phyloP scores from a whole-genome alignment of 2,888 invertebrate genomes.

The Catocala fraxini region DNA sequence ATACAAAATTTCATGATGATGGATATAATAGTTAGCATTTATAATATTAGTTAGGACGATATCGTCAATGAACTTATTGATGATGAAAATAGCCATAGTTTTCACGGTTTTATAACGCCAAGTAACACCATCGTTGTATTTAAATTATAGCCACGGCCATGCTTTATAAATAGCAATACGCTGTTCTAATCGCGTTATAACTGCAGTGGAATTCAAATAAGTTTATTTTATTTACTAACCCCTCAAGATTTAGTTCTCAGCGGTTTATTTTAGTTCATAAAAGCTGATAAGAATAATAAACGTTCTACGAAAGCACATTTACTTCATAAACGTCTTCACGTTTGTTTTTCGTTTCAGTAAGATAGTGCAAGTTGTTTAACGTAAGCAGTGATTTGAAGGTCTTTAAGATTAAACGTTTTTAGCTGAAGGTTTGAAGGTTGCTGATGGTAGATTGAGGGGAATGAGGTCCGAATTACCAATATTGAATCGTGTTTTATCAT shows the following conservation, averaged over 20 bases:
- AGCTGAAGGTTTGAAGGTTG: too few species aligned
- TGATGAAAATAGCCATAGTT: background rate
- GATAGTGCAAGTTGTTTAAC: too few species aligned
- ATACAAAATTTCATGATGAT: too few species aligned
- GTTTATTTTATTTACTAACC: conserved; percentile 1
- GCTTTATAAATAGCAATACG: background rate
- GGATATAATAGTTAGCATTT: too few species aligned
- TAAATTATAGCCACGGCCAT: background rate
- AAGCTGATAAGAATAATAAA: conserved; percentile 1
- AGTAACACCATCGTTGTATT: background rate
- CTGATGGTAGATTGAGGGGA: too few species aligned
- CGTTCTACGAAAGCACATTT: background rate
- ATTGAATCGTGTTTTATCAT: too few species aligned
- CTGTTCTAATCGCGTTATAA: background rate
- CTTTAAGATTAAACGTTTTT: too few species aligned
- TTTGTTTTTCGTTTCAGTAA: too few species aligned
- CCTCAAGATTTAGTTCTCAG: background rate
- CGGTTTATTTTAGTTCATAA: background rate
- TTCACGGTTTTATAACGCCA: background rate
- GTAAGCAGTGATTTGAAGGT: too few species aligned
- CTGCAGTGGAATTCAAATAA: conserved; percentile 3
- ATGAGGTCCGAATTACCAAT: background rate
- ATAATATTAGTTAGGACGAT: too few species aligned
- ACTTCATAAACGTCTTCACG: too few species aligned
- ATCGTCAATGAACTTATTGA: too few species aligned